These are phyloP conservation scores for Archocentrus centrarchus DNA, from an alignment of 2,113 vertebrate genomes.

Conservation along the genomic window DNA sequence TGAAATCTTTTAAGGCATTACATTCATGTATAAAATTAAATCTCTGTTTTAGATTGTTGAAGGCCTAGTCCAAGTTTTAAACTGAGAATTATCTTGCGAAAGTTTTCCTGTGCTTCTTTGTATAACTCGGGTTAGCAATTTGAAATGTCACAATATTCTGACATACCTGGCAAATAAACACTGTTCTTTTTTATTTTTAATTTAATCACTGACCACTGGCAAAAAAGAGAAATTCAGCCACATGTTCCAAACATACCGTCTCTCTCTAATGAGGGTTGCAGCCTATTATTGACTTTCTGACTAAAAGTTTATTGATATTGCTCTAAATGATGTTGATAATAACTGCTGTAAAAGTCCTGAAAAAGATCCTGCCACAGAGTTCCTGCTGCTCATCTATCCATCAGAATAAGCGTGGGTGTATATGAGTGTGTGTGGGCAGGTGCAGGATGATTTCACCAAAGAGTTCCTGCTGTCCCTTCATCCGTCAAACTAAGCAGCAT, in stretches of 20 bases:
- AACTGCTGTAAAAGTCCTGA: conserved; percentile 49
- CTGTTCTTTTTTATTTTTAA: background rate
- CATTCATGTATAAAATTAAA: background rate
- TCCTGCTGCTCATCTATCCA: conserved; percentile 64
- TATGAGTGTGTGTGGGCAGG: conserved; percentile 36
- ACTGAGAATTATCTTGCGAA: background rate
- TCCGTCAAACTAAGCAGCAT: conserved; percentile 77
- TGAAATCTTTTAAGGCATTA: conserved; percentile 16
- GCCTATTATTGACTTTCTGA: conserved; percentile 21
- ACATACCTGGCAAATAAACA: background rate
- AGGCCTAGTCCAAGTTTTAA: background rate
- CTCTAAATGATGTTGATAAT: conserved; percentile 34
- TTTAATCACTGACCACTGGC: background rate
- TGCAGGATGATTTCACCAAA: conserved; percentile 56
- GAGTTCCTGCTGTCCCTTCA: conserved; percentile 71
- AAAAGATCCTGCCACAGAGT: conserved; percentile 46
- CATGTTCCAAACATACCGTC: conserved; percentile 11
- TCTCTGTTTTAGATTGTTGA: background rate
- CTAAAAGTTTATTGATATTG: conserved; percentile 36
- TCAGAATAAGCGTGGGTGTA: conserved; percentile 65
- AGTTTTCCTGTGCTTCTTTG: background rate
- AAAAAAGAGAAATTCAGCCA: conserved; percentile 13
- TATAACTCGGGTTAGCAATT: background rate
- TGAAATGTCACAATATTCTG: background rate
- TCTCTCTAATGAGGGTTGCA: conserved; percentile 1